Conservation (phyloP, 1,140 invertebrate genomes). For the Aphelenchoides fujianensis region DNA sequence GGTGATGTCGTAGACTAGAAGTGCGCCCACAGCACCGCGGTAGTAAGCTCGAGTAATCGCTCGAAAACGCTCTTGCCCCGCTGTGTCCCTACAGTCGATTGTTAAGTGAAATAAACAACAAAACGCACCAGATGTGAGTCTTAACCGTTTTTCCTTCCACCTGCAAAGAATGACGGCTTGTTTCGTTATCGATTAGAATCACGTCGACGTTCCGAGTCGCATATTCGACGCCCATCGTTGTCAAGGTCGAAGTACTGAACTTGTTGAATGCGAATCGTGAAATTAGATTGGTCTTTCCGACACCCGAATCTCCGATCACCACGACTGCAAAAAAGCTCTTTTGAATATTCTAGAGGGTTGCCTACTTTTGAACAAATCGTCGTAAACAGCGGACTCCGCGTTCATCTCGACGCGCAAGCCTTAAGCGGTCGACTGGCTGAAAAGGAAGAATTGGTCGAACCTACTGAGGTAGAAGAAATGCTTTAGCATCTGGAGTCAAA, state of each 20-base stretch:
- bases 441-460: too few relatives aligned
- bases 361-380: too few relatives aligned
- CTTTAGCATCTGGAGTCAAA: too few relatives aligned
- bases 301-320: not conserved
- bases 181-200: not conserved
- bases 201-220: slow-evolving; percentile 1
- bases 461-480: too few relatives aligned
- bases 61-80: slow-evolving; percentile 23
- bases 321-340: not conserved
- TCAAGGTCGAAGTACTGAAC: not conserved
- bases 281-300: slow-evolving; percentile 10
- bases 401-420: too few relatives aligned
- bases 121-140: not conserved
- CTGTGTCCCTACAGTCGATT: slow-evolving; percentile 25
- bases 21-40: slow-evolving; percentile 63
- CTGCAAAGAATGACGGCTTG: not conserved
- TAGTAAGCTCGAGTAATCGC: slow-evolving; percentile 25
- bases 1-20: slow-evolving; percentile 63
- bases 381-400: too few relatives aligned
- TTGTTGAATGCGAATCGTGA: not conserved
- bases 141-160: not conserved
- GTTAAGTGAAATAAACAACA: too few relatives aligned
- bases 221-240: slow-evolving; percentile 6
- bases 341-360: too few relatives aligned
- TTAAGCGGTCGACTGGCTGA: too few relatives aligned